Evolutionary conservation across 2,888 invertebrate genomes (phyloP).

Genomic region (Oligia fasciuncula): DNA sequence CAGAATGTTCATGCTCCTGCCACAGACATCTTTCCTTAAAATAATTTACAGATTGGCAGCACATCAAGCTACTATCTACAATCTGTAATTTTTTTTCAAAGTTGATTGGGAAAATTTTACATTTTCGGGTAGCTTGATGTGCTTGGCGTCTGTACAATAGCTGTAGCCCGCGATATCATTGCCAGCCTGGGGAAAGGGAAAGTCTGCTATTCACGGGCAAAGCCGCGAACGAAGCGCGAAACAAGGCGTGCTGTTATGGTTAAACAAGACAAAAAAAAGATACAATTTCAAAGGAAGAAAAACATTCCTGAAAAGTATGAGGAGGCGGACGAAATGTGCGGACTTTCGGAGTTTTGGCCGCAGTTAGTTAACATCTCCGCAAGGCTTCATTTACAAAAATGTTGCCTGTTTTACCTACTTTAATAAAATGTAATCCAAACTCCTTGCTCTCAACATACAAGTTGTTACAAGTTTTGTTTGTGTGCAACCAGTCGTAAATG

Average conservation of each 20-base stretch:
- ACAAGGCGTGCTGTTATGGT: too few relatives aligned
- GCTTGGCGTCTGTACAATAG: background rate
- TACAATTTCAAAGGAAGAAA: slow-evolving; percentile 29
- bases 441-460: background rate
- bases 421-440: slow-evolving; percentile 19
- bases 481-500: background rate
- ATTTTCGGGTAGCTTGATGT: too few relatives aligned
- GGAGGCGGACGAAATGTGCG: background rate
- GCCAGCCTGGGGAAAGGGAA: background rate
- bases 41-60: too few relatives aligned
- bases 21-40: background rate
- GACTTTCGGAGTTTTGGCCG: slow-evolving; percentile 31
- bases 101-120: too few relatives aligned
- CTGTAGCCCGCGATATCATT: background rate
- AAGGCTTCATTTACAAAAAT: slow-evolving; percentile 18
- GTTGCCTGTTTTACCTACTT: background rate
- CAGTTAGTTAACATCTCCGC: slow-evolving; percentile 1
- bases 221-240: background rate
- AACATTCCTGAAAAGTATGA: background rate
- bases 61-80: too few relatives aligned
- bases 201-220: background rate
- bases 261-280: background rate
- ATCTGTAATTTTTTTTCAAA: too few relatives aligned
- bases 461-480: background rate
- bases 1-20: background rate